Evolutionary conservation across 92 coral and sea anemone species (phyloP).

Genomic region (Phymanthus crucifer): DNA sequence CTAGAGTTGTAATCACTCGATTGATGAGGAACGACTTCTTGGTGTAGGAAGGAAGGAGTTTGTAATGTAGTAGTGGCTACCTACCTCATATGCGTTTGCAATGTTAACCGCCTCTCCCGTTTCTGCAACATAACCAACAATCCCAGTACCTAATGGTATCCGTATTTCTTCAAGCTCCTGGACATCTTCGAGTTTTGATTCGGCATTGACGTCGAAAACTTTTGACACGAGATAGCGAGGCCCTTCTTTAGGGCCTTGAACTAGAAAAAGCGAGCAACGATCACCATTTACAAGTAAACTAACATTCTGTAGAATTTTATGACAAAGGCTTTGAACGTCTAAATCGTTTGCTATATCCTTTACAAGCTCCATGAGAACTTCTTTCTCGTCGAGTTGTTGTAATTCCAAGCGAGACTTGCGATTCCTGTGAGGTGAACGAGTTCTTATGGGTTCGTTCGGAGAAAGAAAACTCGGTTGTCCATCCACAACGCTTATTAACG

Average conservation of each 20-base stretch:
- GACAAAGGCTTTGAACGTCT: conserved; percentile 91
- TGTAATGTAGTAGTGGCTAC: conserved; percentile 8
- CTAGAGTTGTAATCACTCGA: not conserved
- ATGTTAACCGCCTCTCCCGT: conserved; percentile 98
- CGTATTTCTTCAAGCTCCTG: conserved; percentile 94
- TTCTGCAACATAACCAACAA: conserved; percentile 96
- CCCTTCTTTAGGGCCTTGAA: conserved; percentile 93
- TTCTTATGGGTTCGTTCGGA: conserved; percentile 81
- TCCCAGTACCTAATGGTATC: conserved; percentile 97
- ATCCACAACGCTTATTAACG: conserved; percentile 90
- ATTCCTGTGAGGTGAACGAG: conserved; percentile 79
- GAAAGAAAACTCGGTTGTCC: conserved; percentile 97
- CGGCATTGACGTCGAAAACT: conserved; percentile 99
- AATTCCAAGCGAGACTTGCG: conserved; percentile 96
- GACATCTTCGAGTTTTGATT: conserved; percentile 95
- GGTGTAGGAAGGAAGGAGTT: not conserved
- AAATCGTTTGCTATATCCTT: conserved; percentile 98
- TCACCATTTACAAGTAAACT: conserved; percentile 96
- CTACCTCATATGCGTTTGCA: conserved; percentile 96
- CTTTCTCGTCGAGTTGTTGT: conserved; percentile 96
- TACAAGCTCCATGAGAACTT: conserved; percentile 96
- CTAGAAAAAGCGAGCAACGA: conserved; percentile 96
- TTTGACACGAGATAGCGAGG: conserved; percentile 95
- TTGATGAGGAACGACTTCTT: conserved; percentile 1
- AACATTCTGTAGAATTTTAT: conserved; percentile 98